These are phyloP conservation scores for Stenotaenia linearis DNA, from an alignment of 2,888 invertebrate species.

Conservation along the genomic window DNA sequence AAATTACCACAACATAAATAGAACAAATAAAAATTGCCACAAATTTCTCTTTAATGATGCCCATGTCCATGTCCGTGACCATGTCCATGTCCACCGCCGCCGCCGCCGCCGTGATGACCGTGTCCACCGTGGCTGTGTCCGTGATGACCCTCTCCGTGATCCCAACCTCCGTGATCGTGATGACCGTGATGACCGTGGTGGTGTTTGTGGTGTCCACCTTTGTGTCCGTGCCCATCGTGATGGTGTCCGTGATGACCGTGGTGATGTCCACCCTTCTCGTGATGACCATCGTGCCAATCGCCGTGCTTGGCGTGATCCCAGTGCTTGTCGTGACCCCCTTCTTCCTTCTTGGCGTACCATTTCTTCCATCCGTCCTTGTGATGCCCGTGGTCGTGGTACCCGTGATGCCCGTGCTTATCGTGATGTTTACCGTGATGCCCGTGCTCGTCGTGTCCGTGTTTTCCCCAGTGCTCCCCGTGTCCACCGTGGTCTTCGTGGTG, in stretches of 20 bases:
- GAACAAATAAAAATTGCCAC: not conserved
- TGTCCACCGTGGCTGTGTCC: constrained; percentile 3
- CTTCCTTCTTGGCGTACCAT: constrained; percentile 34
- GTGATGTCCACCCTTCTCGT: constrained; percentile 1
- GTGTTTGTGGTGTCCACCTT: not conserved
- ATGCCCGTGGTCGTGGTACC: not conserved
- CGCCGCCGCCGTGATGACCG: not conserved
- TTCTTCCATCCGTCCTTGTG: constrained; percentile 34
- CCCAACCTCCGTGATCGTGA: not conserved
- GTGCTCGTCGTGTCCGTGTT: constrained; percentile 29
- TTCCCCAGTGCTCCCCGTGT: constrained; percentile 32
- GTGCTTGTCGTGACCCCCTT: constrained; percentile 35
- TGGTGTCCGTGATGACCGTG: not conserved
- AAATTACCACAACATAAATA: not conserved
- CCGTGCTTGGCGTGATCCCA: constrained; percentile 34
- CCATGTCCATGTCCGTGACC: not conserved
- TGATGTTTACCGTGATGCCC: constrained; percentile 36
- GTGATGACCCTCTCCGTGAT: not conserved
- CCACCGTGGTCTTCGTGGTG: constrained; percentile 35
- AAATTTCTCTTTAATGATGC: not conserved
- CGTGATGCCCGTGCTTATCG: constrained; percentile 31
- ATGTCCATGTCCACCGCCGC: not conserved
- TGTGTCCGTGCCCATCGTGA: not conserved
- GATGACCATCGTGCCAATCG: constrained; percentile 33
- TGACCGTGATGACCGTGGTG: not conserved